A percentile compares a stretch with the other conserved stretches of the same genome.
Conservation (phyloP, 2,888 invertebrate genomes). For the Tipula confusa region DNA sequence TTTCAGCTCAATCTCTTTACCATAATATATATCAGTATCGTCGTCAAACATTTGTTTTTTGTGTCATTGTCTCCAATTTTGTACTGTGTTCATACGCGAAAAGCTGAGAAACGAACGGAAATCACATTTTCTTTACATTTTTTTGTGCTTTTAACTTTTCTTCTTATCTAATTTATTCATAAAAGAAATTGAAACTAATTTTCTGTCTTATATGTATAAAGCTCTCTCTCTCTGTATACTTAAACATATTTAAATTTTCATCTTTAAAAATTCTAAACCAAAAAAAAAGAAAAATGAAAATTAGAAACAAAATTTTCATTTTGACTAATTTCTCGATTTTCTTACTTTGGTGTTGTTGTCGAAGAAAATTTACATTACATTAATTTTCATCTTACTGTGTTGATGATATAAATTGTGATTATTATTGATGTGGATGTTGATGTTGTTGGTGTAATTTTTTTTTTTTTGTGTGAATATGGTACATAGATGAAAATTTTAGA, state of each 20-base stretch:
- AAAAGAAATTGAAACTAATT: slow-evolving; percentile 20
- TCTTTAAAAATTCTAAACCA: neutral
- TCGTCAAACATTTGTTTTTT: neutral
- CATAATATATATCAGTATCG: neutral
- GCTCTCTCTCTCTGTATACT: neutral
- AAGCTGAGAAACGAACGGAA: neutral
- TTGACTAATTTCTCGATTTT: neutral
- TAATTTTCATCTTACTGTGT: neutral
- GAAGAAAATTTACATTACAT: neutral
- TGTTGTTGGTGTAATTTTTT: neutral
- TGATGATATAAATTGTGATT: neutral
- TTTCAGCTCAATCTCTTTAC: neutral
- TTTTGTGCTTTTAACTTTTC: neutral
- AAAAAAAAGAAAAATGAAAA: neutral
- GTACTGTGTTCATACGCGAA: neutral
- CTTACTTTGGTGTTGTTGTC: neutral
- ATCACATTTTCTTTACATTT: neutral
- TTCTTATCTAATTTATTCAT: neutral
- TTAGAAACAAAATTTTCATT: neutral
- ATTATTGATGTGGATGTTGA: neutral
- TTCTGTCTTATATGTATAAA: neutral
- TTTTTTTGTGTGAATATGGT: neutral
- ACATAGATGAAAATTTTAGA: neutral
- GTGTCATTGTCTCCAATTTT: neutral
- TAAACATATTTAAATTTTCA: neutral